These are phyloP conservation scores for Pollenia griseotomentosa DNA, from an alignment of 2,888 invertebrate genomes.

Conservation along the genomic window DNA sequence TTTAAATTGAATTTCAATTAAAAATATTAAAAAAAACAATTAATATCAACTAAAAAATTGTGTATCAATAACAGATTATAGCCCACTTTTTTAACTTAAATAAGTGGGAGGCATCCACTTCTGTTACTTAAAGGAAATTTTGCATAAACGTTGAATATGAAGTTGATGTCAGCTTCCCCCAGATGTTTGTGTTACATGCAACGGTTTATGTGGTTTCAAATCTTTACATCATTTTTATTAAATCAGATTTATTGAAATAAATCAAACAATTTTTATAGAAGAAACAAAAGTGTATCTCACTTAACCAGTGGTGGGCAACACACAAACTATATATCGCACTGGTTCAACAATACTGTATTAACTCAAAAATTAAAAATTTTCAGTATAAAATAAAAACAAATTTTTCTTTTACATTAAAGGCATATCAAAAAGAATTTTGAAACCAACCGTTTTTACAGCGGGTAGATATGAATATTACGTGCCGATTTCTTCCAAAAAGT, in stretches of 20 bases:
- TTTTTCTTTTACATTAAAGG: too few relatives aligned
- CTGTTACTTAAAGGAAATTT: neutral
- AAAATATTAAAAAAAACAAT: slow-evolving; percentile 4
- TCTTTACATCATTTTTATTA: slow-evolving; percentile 14
- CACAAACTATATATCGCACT: too few relatives aligned
- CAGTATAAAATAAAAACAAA: too few relatives aligned
- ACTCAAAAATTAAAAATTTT: too few relatives aligned
- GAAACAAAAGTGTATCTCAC: neutral
- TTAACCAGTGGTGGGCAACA: too few relatives aligned
- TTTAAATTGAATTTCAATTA: neutral
- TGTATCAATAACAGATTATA: slow-evolving; percentile 21
- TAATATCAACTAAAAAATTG: neutral
- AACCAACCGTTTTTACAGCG: too few relatives aligned
- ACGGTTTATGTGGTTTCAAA: slow-evolving; percentile 30
- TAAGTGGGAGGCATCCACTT: slow-evolving; percentile 40
- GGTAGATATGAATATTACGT: too few relatives aligned
- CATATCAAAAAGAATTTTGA: too few relatives aligned
- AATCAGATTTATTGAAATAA: slow-evolving; percentile 37
- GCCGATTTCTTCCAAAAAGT: too few relatives aligned
- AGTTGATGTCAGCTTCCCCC: slow-evolving; percentile 3
- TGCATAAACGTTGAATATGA: neutral
- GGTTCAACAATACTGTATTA: too few relatives aligned
- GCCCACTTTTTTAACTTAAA: slow-evolving; percentile 6
- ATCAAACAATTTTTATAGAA: slow-evolving; percentile 20
- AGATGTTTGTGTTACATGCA: neutral